Evolutionary conservation across 2,113 vertebrate species (phyloP).

Genomic region (Myodes glareolus): DNA sequence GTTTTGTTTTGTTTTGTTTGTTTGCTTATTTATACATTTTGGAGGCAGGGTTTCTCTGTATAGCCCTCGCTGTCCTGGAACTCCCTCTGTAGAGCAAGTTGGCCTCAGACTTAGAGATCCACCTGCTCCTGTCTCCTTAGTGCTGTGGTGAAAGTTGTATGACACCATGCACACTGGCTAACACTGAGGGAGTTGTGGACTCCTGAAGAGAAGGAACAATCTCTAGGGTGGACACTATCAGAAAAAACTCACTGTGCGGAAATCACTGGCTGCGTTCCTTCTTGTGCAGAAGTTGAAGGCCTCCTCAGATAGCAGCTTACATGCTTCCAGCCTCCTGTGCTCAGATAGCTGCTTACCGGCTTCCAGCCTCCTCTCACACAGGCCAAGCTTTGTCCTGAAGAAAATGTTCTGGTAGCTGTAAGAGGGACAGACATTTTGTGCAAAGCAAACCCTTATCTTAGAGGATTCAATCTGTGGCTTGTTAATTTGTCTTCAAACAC

Average conservation of each 20-base stretch:
- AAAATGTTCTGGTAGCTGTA: background rate
- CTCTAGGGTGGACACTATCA: constrained; percentile 31
- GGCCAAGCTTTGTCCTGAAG: background rate
- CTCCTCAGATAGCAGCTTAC: background rate
- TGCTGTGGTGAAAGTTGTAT: background rate
- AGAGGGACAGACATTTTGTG: background rate
- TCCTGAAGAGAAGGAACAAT: constrained; percentile 34
- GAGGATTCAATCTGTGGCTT: background rate
- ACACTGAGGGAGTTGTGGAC: constrained; percentile 19
- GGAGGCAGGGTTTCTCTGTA: background rate
- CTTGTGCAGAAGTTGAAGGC: background rate
- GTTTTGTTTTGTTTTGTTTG: too few relatives aligned
- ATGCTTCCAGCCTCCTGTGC: background rate
- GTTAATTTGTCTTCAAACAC: background rate
- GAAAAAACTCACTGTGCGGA: constrained; percentile 4
- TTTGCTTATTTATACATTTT: background rate
- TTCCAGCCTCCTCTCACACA: background rate
- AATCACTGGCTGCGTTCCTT: background rate
- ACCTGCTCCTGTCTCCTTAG: background rate
- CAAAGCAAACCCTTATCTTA: constrained; percentile 8
- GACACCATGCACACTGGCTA: background rate
- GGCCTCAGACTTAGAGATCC: background rate
- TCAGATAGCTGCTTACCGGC: too few relatives aligned
- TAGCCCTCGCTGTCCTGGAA: background rate
- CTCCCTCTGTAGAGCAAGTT: background rate